A percentile compares a stretch with the other conserved stretches of the same genome.
Conservation (phyloP, 2,113 vertebrate species). For the Budorcas taxicolor region DNA sequence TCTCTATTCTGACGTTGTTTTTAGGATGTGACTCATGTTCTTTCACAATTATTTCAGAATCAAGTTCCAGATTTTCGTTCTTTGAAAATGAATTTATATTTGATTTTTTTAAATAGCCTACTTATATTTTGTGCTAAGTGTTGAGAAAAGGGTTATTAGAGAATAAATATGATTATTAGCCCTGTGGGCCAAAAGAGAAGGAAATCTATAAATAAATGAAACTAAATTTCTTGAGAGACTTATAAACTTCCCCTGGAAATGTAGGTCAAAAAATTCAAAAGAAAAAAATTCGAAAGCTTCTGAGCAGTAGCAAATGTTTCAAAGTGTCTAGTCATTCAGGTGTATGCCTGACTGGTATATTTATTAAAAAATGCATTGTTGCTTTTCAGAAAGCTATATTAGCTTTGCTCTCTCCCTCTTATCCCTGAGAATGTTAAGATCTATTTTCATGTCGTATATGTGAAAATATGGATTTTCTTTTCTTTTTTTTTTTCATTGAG, state of each 20-base stretch:
- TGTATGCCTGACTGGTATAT: background rate
- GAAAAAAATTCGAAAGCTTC: background rate
- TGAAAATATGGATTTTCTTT: background rate
- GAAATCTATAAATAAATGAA: conserved; percentile 19
- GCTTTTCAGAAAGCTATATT: background rate
- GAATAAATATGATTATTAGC: conserved; percentile 23
- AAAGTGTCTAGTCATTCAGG: background rate
- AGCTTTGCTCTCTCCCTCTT: background rate
- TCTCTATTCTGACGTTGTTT: background rate
- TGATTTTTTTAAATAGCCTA: background rate
- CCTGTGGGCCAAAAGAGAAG: background rate
- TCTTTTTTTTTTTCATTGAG: background rate
- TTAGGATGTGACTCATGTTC: background rate
- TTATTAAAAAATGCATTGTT: background rate
- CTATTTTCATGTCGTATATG: background rate
- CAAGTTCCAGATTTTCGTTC: conserved; percentile 18
- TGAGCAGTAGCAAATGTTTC: background rate
- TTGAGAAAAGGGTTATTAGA: background rate
- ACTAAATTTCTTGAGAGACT: background rate
- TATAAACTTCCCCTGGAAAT: background rate
- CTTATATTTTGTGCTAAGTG: conserved; percentile 26
- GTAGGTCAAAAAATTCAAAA: background rate
- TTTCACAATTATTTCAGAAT: conserved; percentile 22
- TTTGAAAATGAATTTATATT: background rate
- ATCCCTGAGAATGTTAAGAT: background rate